These are phyloP conservation scores for Bolborhynchus lineola DNA, from an alignment of 2,113 vertebrate genomes.

Conservation along the genomic window DNA sequence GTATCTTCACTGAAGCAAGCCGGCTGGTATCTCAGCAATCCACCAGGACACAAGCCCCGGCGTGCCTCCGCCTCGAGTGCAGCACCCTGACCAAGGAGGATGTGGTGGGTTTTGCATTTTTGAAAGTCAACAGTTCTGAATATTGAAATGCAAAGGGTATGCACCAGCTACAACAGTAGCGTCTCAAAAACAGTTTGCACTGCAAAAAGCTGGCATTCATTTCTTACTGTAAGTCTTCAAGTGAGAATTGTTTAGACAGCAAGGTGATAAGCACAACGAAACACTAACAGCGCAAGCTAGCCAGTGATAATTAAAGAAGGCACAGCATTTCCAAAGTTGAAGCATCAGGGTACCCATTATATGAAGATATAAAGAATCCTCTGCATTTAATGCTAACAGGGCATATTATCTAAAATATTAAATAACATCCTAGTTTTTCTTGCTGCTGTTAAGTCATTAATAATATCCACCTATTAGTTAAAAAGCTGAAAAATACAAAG, in stretches of 20 bases:
- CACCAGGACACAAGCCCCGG: slow-evolving; percentile 59
- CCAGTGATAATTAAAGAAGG: neutral
- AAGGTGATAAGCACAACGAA: neutral
- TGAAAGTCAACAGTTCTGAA: slow-evolving; percentile 53
- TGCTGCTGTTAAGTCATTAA: neutral
- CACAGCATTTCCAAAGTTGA: slow-evolving; percentile 10
- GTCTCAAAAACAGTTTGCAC: neutral
- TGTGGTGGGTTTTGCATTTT: slow-evolving; percentile 32
- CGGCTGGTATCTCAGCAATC: slow-evolving; percentile 69
- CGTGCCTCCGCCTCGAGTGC: neutral
- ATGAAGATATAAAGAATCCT: neutral
- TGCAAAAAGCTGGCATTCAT: neutral
- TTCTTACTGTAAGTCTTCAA: neutral
- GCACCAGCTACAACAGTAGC: neutral
- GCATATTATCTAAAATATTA: neutral
- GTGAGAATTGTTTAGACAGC: neutral
- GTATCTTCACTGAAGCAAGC: slow-evolving; percentile 67
- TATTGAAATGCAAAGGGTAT: slow-evolving; percentile 11
- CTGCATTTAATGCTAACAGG: neutral
- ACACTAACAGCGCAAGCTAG: neutral
- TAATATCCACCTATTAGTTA: neutral
- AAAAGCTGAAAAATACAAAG: neutral
- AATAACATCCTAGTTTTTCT: neutral
- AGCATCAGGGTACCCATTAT: neutral
- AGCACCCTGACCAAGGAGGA: slow-evolving; percentile 15